Conservation (phyloP, 2,888 invertebrate genomes). For the Amiota mariae region DNA sequence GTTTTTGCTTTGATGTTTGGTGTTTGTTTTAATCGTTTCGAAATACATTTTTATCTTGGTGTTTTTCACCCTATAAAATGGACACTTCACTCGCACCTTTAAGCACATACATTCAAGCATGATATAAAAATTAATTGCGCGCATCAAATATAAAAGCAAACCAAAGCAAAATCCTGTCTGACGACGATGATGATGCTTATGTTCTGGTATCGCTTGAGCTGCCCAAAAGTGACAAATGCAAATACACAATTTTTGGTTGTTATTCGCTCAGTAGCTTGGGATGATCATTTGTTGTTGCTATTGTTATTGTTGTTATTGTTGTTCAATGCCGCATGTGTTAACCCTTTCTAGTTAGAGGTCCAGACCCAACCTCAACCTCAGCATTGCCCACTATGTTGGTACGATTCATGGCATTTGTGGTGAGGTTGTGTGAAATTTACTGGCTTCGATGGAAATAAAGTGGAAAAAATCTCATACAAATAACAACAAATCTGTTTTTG, state of each 20-base stretch:
- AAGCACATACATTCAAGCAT: conserved; percentile 37
- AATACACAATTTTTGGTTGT: conserved; percentile 14
- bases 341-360: too few relatives aligned
- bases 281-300: too few relatives aligned
- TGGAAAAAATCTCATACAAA: neutral
- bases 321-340: too few relatives aligned
- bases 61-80: neutral
- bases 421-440: neutral
- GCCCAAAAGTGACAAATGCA: conserved; percentile 24
- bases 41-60: conserved; percentile 43
- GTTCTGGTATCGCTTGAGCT: neutral
- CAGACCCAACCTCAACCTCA: too few relatives aligned
- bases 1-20: conserved; percentile 15
- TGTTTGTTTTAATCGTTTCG: conserved; percentile 56
- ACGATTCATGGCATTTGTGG: too few relatives aligned
- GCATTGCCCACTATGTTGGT: too few relatives aligned
- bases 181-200: neutral
- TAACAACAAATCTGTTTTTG: neutral
- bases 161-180: conserved; percentile 34
- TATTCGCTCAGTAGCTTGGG: neutral
- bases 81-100: conserved; percentile 15
- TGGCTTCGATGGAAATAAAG: conserved; percentile 1
- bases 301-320: too few relatives aligned
- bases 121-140: conserved; percentile 66
- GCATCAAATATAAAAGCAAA: conserved; percentile 53